Evolutionary conservation across 1,140 invertebrate genomes (phyloP), one percentile per base, ranked within the genome.

Genomic region (Rhopalosiphum padi): DNA sequence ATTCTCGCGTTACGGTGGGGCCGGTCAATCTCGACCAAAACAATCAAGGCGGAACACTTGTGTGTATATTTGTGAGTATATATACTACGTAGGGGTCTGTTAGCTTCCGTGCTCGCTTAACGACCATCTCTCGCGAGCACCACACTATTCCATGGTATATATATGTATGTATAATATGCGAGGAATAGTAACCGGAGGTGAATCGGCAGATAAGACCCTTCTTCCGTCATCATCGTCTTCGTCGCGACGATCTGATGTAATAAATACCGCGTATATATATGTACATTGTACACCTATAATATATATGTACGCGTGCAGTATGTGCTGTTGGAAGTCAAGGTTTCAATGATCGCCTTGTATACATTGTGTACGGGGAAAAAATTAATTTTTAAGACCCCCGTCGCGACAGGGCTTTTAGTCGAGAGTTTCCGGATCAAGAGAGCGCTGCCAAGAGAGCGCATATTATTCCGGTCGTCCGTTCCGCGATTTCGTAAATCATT

Each of bases 131-230:
- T 43, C 46, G 46, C 30, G 3, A 35, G 8, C 8, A 37, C 46
- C 25, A 7, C 22, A 43, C 30, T 23, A n/a, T 25, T 77, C 30
- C 6, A n/a, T 5, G 41, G 35, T 35, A 1, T 77, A 41, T 11
- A 21, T 37, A 35, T 41, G 0, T 37, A 30, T 35, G 41, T 37
- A 51, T 51, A 51, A 35, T n/a, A 53, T 18, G 30, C 60, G 11
- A 77, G 60, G 41, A 83, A 83, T 43, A 43, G 85, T 46, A 46
- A 46, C 90, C 91, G 91, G 91, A 92, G 91, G 91, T 92, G 91
- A 92, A 92, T 92, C 91, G 51, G 77, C 91, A 92, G 91, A 92
- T 92, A 92, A 92, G 77, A 92, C 91, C 91, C 77, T 83, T 82
- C 25, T 88, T 88, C 87, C 87, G 87, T 88, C 48, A 30, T 51